phyloP scores from a whole-genome alignment of 92 coral and sea anemone species.

The Heteractis magnifica region DNA sequence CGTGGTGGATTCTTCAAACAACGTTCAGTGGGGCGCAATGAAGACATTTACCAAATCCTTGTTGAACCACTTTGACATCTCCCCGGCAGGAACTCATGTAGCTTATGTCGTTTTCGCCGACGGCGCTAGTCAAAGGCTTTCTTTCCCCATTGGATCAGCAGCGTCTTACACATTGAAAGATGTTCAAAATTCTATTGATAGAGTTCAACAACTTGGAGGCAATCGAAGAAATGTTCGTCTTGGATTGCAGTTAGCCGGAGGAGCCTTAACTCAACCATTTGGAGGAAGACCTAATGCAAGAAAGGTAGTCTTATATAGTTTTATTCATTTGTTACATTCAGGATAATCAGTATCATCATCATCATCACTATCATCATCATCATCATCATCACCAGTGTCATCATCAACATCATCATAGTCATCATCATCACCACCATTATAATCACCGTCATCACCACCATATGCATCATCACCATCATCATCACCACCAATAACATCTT shows the following conservation, averaged over 20 bases:
- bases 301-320: neutral
- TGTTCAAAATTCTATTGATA: constrained; percentile 9
- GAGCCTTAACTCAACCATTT: neutral
- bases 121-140: neutral
- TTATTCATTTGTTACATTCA: too few species aligned
- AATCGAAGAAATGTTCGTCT: neutral
- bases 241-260: neutral
- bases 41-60: constrained; percentile 14
- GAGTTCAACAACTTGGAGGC: neutral
- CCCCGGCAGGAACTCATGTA: constrained; percentile 20
- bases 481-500: too few species aligned
- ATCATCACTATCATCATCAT: too few species aligned
- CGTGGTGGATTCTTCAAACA: constrained; percentile 13
- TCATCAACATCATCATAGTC: too few species aligned
- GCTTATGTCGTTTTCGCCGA: constrained; percentile 8
- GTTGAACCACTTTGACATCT: constrained; percentile 19
- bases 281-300: constrained; percentile 20
- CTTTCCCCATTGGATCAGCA: constrained; percentile 1
- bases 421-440: too few species aligned
- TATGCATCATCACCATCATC: too few species aligned
- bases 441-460: too few species aligned
- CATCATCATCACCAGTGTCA: too few species aligned
- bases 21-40: constrained; percentile 12
- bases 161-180: neutral
- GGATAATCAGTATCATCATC: too few species aligned